Evolutionary conservation across 1,140 invertebrate genomes (phyloP), one percentile per base, ranked within the genome.

Genomic region (Ditylenchus dipsaci): DNA sequence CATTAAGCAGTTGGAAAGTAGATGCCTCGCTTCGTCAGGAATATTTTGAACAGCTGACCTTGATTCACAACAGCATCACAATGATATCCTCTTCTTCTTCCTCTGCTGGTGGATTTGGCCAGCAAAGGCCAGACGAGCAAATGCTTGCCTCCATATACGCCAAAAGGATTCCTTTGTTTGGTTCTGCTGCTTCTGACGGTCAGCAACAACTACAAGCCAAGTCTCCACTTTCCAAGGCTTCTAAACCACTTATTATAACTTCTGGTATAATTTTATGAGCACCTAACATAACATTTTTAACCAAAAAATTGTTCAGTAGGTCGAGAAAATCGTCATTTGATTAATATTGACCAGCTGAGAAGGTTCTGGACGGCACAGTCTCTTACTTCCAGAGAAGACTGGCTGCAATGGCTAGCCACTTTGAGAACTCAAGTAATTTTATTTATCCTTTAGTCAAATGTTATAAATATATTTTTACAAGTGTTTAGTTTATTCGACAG

Each of bases 351-450:
- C 17, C 75, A 73, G 26, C 45, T 75, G 26, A 69, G 75, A 26
- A 29, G 68, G 23, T 74, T 76, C 21, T 75, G 73, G 73, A 74
- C 30, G 15, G 61, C 66, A 13, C 73, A 78, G 43, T 43, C 62
- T 15, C 17, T 77, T 29, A 53, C 57, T 1, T 78, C 73, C 11
- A 60, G 95, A 83, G 95, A 98, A 75, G 95, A 98, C 84, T 99
- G 95, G 95, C 85, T 96, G 8, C 93, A 97, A 84, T 99, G 95
- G 95, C 83, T 97, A 9, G 86, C 91, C 57, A 80, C 58, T 29
- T 86, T 98, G 30, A 92, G 91, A 63, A 91, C 95, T 72, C 93
- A 93, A 11, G 33, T 11, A 38, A 38, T 38, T 38, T 38, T 38
- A 11, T 38, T 38, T n/a, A n/a, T n/a, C n/a, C n/a, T n/a, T n/a